Evolutionary conservation across 35 echinoderm and acorn worm genomes (phyloP).

Genomic region (Holothuria glaberrima): DNA sequence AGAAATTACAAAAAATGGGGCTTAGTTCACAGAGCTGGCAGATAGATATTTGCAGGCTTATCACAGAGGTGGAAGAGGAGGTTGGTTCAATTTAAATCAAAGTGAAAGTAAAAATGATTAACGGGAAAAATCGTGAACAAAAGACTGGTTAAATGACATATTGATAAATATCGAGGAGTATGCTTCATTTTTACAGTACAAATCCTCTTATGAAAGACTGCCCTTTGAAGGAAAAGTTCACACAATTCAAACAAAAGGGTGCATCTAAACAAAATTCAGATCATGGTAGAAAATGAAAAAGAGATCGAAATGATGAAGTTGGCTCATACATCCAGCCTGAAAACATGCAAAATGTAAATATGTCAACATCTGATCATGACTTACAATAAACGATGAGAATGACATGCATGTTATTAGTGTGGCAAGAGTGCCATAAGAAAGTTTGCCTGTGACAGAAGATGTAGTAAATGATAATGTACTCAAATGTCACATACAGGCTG

Average conservation of each 20-base stretch:
- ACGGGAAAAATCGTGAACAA: background rate
- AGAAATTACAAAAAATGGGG: too few relatives aligned
- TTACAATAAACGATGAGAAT: background rate
- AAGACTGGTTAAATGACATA: background rate
- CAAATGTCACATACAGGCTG: slow-evolving; percentile 64
- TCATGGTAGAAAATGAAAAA: background rate
- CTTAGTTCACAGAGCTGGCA: too few relatives aligned
- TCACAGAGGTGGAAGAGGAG: too few relatives aligned
- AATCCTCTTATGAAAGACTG: slow-evolving; percentile 6
- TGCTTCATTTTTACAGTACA: background rate
- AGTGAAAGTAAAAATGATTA: too few relatives aligned
- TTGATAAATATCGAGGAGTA: background rate
- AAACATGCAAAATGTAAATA: too few relatives aligned
- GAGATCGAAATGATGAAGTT: background rate
- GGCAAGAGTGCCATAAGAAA: too few relatives aligned
- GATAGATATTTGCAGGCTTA: too few relatives aligned
- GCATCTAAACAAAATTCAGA: background rate
- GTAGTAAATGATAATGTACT: slow-evolving; percentile 26
- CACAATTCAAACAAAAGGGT: slow-evolving; percentile 10
- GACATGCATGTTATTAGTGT: too few relatives aligned
- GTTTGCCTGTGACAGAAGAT: too few relatives aligned
- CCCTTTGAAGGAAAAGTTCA: background rate
- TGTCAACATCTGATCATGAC: too few relatives aligned
- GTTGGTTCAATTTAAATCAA: too few relatives aligned
- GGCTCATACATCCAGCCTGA: background rate